A percentile compares a stretch with the other conserved stretches of the same genome.
Evolutionary conservation across 2,888 invertebrate species (phyloP).

Genomic region (Steinernema carpocapsae): DNA sequence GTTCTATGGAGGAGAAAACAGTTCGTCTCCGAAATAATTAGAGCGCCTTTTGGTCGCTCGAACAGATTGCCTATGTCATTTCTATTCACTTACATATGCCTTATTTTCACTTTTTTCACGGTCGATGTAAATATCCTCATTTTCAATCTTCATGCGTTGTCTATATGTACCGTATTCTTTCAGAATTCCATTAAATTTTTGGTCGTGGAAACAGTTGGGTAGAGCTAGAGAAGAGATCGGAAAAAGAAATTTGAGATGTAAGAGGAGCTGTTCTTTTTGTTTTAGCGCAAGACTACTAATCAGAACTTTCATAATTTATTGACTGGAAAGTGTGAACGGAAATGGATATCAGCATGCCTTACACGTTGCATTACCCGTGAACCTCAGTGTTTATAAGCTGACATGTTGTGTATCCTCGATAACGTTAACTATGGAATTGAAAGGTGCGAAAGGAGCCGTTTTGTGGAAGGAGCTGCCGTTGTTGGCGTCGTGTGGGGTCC

Average conservation of each 20-base stretch:
- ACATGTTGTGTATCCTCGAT: constrained; percentile 30
- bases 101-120: constrained; percentile 7
- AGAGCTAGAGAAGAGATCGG: too few species aligned
- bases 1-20: constrained; percentile 54
- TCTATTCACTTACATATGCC: constrained; percentile 10
- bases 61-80: background rate
- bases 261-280: background rate
- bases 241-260: too few species aligned
- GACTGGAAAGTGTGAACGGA: too few species aligned
- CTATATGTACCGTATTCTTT: constrained; percentile 12
- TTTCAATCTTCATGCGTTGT: background rate
- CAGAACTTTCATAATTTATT: too few species aligned
- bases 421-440: constrained; percentile 18
- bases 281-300: background rate
- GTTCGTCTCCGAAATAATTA: background rate
- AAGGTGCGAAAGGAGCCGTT: constrained; percentile 4
- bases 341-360: background rate
- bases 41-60: background rate
- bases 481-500: constrained; percentile 4
- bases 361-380: constrained; percentile 20
- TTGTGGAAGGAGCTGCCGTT: constrained; percentile 19
- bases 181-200: background rate
- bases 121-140: constrained; percentile 4
- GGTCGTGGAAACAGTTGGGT: too few species aligned
- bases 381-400: background rate